These are phyloP conservation scores for Copidosoma aretas DNA, from an alignment of 2,888 invertebrate genomes.

Conservation along the genomic window DNA sequence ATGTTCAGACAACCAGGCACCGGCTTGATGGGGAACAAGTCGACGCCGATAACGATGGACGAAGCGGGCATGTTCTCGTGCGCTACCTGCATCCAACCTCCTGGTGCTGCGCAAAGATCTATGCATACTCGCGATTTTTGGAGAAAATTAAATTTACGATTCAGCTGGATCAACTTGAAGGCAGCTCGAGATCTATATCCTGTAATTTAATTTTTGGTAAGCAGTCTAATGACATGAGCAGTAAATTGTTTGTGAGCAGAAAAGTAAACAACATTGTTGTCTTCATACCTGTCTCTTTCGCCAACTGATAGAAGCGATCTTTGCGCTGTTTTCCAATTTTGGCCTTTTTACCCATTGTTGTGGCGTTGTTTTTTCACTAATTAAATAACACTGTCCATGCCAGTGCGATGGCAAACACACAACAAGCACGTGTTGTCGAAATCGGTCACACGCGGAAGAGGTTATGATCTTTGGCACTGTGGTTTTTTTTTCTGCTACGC, in stretches of 20 bases:
- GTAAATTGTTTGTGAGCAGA: neutral
- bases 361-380: conserved; percentile 2
- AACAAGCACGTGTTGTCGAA: conserved; percentile 33
- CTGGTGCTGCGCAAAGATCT: conserved; percentile 98
- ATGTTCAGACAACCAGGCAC: conserved; percentile 90
- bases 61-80: conserved; percentile 97
- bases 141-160: conserved; percentile 95
- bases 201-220: conserved; percentile 9
- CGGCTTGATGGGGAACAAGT: conserved; percentile 91
- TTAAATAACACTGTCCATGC: conserved; percentile 3
- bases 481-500: too few species aligned
- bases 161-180: conserved; percentile 98
- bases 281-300: conserved; percentile 92
- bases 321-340: conserved; percentile 98
- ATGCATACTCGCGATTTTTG: conserved; percentile 95
- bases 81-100: conserved; percentile 99
- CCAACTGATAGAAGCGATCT: conserved; percentile 98
- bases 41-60: conserved; percentile 92
- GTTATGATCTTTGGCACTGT: too few species aligned
- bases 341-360: conserved; percentile 88
- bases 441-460: neutral
- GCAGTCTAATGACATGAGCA: conserved; percentile 1
- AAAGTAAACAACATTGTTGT: neutral
- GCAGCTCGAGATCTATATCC: conserved; percentile 97
- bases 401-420: neutral